Percentiles rank a stretch among this genome's conserved stretches.
Conservation (phyloP, 2,888 invertebrate genomes). For the Aquatica leii region DNA sequence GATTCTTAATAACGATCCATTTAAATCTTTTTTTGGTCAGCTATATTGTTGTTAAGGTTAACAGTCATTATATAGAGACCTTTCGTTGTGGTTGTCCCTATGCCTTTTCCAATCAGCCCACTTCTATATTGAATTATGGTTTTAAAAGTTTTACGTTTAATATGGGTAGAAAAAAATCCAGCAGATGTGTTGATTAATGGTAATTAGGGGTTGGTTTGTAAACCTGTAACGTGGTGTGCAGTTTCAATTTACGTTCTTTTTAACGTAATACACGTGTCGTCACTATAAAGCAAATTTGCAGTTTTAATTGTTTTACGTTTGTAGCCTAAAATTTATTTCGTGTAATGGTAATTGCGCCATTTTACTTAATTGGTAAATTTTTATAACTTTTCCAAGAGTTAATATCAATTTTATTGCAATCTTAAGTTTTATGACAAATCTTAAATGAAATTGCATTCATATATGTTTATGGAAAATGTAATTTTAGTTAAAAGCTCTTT, state of each 20-base stretch:
- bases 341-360: too few relatives aligned
- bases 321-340: too few relatives aligned
- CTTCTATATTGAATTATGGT: constrained; percentile 46
- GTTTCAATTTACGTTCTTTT: constrained; percentile 41
- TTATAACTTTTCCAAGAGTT: too few relatives aligned
- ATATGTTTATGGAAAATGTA: constrained; percentile 9
- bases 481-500: constrained; percentile 11
- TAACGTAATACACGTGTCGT: constrained; percentile 40
- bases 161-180: constrained; percentile 11
- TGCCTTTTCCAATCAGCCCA: constrained; percentile 46
- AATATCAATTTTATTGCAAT: too few relatives aligned
- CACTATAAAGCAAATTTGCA: too few relatives aligned
- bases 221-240: constrained; percentile 38
- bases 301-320: too few relatives aligned
- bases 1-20: constrained; percentile 24
- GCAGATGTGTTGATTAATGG: constrained; percentile 32
- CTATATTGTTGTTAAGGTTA: constrained; percentile 55
- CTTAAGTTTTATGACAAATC: constrained; percentile 5
- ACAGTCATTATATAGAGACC: constrained; percentile 58
- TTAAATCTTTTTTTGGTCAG: constrained; percentile 36
- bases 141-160: constrained; percentile 39
- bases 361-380: too few relatives aligned
- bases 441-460: constrained; percentile 11
- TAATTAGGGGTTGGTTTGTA: constrained; percentile 32
- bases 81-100: constrained; percentile 54